Conservation (phyloP, 2,797 vertebrate species). For the Dendrocincla tyrannina region DNA sequence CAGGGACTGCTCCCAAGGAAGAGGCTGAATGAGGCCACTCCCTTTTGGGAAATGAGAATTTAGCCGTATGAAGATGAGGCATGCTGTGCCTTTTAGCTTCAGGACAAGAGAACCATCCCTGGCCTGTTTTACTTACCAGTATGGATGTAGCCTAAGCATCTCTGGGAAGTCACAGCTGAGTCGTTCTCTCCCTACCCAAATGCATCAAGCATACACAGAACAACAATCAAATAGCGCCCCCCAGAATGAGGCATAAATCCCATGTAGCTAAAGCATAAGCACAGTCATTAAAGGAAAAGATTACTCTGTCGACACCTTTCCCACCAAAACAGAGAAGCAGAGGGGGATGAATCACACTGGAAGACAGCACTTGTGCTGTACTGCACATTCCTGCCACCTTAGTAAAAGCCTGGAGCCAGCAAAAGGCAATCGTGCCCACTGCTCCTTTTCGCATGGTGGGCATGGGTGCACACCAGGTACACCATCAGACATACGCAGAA, state of each 20-base stretch:
- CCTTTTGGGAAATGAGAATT: not conserved
- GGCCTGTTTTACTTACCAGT: not conserved
- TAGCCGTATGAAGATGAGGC: not conserved
- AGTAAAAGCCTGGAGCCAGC: not conserved
- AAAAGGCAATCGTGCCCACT: not conserved
- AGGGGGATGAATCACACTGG: not conserved
- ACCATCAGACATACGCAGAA: not conserved
- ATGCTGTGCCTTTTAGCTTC: slow-evolving; percentile 6
- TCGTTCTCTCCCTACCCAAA: not conserved
- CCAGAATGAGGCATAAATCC: not conserved
- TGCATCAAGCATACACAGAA: not conserved
- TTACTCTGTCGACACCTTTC: not conserved
- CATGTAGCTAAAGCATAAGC: not conserved
- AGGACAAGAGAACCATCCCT: not conserved
- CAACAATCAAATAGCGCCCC: not conserved
- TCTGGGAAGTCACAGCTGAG: not conserved
- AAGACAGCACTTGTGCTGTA: not conserved
- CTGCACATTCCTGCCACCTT: not conserved
- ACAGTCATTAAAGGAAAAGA: not conserved
- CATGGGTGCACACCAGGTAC: not conserved
- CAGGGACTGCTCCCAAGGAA: not conserved
- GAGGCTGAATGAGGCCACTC: slow-evolving; percentile 15
- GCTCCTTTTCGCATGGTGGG: not conserved
- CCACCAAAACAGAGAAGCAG: not conserved
- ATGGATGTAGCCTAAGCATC: not conserved